Conservation (phyloP, 2,888 invertebrate species). For the Pachymerium ferrugineum region DNA sequence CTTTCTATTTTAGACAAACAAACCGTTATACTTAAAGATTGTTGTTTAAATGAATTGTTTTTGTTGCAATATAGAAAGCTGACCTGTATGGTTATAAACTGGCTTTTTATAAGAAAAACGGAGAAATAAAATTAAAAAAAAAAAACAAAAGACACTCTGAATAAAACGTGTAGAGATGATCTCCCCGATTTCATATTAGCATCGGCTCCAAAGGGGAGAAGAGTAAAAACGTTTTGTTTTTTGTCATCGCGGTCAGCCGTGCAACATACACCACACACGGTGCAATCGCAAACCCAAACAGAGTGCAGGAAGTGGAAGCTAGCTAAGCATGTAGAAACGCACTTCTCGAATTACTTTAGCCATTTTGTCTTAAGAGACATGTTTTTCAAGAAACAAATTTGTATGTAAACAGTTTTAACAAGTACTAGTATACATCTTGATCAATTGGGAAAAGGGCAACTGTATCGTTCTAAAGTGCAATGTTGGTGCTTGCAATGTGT, state of each 20-base stretch:
- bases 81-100: neutral
- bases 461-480: neutral
- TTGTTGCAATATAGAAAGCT: neutral
- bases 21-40: neutral
- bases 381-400: neutral
- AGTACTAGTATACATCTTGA: neutral
- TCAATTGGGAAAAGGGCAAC: neutral
- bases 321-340: neutral
- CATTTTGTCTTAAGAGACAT: no score
- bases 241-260: constrained; percentile 11
- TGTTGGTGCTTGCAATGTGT: constrained; percentile 14
- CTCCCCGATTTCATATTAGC: neutral
- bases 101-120: neutral
- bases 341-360: constrained; percentile 3
- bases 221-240: constrained; percentile 6
- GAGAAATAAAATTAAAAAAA: neutral
- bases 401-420: neutral
- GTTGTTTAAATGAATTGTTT: neutral
- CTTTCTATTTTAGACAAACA: neutral
- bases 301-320: constrained; percentile 30
- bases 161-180: neutral
- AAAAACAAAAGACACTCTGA: constrained; percentile 6
- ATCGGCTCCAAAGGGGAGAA: constrained; percentile 5
- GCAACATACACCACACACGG: constrained; percentile 28
- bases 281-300: constrained; percentile 29